These are phyloP conservation scores for Florisuga fusca DNA, from an alignment of 2,797 vertebrate genomes.

Conservation along the genomic window DNA sequence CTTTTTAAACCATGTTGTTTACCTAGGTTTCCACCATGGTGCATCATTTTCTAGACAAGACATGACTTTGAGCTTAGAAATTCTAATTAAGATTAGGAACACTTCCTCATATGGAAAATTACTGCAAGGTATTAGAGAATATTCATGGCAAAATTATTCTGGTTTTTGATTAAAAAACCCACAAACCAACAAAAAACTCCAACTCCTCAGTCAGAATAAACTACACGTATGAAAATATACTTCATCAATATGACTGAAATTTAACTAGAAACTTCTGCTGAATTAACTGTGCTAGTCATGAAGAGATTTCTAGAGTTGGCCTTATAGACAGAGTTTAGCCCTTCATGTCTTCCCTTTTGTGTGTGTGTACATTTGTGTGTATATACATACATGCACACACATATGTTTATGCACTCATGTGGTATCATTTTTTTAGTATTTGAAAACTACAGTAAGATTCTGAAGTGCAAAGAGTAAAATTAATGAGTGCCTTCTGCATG, in stretches of 20 bases:
- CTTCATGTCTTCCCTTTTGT: accelerated
- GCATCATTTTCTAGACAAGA: neutral
- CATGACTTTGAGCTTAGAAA: neutral
- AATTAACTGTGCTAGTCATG: neutral
- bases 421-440: neutral
- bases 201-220: neutral
- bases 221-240: neutral
- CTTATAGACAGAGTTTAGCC: neutral
- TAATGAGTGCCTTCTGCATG: neutral
- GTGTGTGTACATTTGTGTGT: neutral
- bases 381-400: no score
- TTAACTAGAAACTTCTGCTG: neutral
- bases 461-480: neutral
- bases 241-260: neutral
- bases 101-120: neutral
- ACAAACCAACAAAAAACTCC: no score
- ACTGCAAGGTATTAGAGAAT: neutral
- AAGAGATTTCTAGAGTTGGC: accelerated
- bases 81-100: neutral
- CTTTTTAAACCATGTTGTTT: neutral
- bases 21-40: neutral
- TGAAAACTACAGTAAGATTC: neutral
- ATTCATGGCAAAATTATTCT: neutral
- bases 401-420: neutral
- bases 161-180: neutral